These are phyloP conservation scores for Notoglanidium macrostoma DNA, from an alignment of 2,797 vertebrate genomes.

Conservation along the genomic window DNA sequence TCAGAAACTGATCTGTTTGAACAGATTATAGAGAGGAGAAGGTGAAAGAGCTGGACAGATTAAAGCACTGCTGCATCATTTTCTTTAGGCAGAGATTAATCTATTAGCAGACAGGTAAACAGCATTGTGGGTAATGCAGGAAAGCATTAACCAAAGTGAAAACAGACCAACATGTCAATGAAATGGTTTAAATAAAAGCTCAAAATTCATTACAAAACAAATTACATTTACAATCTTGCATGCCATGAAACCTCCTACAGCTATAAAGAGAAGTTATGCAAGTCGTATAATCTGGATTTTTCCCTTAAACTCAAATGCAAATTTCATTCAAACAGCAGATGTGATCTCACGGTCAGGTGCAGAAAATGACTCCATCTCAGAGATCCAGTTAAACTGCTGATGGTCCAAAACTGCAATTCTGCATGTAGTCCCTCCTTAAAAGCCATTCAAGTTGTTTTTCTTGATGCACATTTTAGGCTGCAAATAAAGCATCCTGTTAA, in stretches of 20 bases:
- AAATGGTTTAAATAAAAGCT: neutral
- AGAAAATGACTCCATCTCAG: conserved; percentile 9
- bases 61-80: neutral
- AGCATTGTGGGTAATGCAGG: neutral
- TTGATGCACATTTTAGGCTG: neutral
- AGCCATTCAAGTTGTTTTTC: neutral
- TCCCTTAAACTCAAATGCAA: neutral
- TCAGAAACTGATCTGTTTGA: neutral
- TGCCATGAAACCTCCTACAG: neutral
- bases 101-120: neutral
- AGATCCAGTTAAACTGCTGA: conserved; percentile 7
- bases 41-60: neutral
- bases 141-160: neutral
- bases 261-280: neutral
- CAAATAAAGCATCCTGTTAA: neutral
- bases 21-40: neutral
- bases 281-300: neutral
- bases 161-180: neutral
- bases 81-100: neutral
- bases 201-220: neutral
- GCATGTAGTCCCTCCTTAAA: neutral
- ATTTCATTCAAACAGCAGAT: neutral
- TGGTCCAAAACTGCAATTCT: neutral
- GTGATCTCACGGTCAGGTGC: neutral
- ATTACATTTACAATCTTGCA: neutral